These are phyloP conservation scores for Lepidurus arcticus DNA, from an alignment of 1,140 invertebrate species.

Conservation along the genomic window DNA sequence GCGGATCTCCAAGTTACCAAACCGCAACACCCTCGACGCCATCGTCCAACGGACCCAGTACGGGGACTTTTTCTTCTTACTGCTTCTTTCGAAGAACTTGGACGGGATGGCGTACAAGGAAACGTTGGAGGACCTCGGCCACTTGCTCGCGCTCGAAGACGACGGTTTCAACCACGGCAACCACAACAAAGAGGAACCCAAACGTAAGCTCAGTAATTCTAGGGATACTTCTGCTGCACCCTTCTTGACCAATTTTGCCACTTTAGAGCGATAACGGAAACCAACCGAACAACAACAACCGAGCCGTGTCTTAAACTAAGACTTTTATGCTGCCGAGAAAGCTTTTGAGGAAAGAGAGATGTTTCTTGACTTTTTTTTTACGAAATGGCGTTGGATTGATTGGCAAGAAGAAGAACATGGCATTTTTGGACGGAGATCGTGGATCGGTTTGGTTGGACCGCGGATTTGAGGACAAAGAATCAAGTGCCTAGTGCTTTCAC, in stretches of 20 bases:
- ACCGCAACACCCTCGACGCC: conserved; percentile 38
- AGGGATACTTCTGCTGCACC: not conserved
- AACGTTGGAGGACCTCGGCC: conserved; percentile 58
- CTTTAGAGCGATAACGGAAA: conserved; percentile 3
- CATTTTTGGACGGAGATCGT: not conserved
- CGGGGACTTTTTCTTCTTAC: conserved; percentile 75
- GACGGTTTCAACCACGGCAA: not conserved
- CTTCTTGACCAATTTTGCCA: conserved; percentile 21
- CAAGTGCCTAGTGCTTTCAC: conserved; percentile 21
- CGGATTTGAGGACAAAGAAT: not conserved
- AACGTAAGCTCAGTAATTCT: conserved; percentile 13
- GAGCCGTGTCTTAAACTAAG: too few species aligned
- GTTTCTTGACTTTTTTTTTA: not conserved
- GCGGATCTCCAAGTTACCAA: conserved; percentile 30
- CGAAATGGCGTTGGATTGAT: not conserved
- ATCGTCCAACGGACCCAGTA: conserved; percentile 63
- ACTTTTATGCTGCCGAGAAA: too few species aligned
- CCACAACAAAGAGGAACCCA: conserved; percentile 4
- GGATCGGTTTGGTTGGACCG: not conserved
- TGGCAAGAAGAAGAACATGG: too few species aligned
- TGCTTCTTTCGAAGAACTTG: conserved; percentile 76
- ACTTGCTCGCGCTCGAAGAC: conserved; percentile 36
- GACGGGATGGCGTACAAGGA: conserved; percentile 71
- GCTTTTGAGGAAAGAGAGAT: too few species aligned
- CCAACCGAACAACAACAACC: too few species aligned